Percentiles rank a stretch among this genome's conserved stretches.
These are phyloP conservation scores for Pangasius larnaudii DNA, from an alignment of 2,797 vertebrate species.

Conservation along the genomic window DNA sequence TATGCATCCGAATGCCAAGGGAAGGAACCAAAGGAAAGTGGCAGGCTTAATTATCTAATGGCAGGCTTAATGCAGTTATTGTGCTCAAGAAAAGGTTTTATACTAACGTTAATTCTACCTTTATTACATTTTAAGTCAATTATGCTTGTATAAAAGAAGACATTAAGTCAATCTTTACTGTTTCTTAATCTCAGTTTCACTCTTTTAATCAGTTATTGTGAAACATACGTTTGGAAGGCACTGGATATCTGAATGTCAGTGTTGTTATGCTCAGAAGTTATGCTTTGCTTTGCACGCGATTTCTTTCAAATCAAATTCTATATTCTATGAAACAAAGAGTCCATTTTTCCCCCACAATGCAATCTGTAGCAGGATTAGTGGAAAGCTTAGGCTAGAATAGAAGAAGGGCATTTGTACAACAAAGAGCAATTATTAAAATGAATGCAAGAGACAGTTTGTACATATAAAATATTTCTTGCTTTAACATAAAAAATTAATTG, in stretches of 20 bases:
- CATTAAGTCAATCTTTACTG: background rate
- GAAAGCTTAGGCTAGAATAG: background rate
- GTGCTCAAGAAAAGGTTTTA: background rate
- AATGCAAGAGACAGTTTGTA: conserved; percentile 30
- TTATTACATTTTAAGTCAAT: background rate
- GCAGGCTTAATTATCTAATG: background rate
- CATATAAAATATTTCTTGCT: conserved; percentile 39
- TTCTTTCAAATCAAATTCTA: background rate
- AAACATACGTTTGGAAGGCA: background rate
- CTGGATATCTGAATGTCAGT: background rate
- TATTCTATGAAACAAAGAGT: background rate
- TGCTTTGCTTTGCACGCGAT: background rate
- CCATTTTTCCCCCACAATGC: too few relatives aligned
- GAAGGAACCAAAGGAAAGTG: background rate
- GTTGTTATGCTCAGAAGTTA: background rate
- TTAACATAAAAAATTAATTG: conserved; percentile 42
- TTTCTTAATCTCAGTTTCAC: background rate
- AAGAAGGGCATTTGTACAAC: conserved; percentile 33
- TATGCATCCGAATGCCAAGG: background rate
- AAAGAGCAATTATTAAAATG: conserved; percentile 38
- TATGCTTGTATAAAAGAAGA: background rate
- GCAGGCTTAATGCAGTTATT: background rate
- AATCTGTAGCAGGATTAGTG: background rate
- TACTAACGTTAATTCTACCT: background rate
- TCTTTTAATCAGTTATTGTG: background rate